Evolutionary conservation across 2,797 vertebrate species (phyloP).

Genomic region (Chaetophractus vellerosus): DNA sequence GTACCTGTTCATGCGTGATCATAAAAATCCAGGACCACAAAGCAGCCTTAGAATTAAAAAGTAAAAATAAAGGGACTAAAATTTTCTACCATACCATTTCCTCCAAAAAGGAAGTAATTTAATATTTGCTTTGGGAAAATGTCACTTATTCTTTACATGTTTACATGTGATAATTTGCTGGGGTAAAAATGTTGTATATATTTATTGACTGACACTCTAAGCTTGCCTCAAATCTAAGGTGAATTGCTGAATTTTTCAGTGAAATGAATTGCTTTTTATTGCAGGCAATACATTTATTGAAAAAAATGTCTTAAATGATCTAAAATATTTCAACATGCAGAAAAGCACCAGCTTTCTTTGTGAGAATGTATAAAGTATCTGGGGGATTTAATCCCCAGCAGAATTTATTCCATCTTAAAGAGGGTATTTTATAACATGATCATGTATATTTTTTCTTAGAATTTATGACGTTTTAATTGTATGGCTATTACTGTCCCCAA

Average conservation of each 20-base stretch:
- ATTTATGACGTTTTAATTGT: background rate
- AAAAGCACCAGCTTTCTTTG: background rate
- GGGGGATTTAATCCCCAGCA: background rate
- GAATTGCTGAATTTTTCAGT: background rate
- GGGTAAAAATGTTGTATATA: background rate
- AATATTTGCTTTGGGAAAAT: conserved; percentile 14
- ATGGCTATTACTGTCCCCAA: background rate
- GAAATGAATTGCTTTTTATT: conserved; percentile 16
- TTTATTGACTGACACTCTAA: background rate
- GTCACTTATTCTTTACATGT: background rate
- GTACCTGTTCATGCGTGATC: background rate
- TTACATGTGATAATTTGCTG: background rate
- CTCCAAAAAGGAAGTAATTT: conserved; percentile 17
- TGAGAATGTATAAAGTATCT: background rate
- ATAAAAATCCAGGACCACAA: background rate
- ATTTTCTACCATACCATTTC: background rate
- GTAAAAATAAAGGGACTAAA: background rate
- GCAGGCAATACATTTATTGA: background rate
- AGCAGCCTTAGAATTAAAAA: background rate
- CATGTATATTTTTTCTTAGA: background rate
- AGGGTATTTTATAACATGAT: background rate
- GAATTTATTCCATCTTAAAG: background rate
- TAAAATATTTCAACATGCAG: background rate
- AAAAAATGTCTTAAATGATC: background rate
- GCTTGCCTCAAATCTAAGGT: background rate